Base-by-base conservation (phyloP, 2,888 invertebrate species). In the Trissolcus japonicus region DNA sequence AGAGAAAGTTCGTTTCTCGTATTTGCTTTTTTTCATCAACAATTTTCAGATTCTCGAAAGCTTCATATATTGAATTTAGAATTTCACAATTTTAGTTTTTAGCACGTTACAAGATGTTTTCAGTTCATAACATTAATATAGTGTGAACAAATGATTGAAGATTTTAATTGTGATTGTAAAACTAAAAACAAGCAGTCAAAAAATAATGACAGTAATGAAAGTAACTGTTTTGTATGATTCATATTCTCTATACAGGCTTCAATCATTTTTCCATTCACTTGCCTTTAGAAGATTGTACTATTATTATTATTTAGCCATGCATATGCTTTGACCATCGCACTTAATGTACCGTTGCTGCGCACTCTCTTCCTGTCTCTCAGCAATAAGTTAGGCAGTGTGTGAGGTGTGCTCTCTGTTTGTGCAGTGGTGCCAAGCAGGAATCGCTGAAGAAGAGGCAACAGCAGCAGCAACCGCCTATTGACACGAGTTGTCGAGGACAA, bases 361-460 rank as follows among this genome's bases (percentile, higher is more conserved):
- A 80, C 76, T 72, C 80, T 81, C 82, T 80, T 79, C 82, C 80
- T 81, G 81, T 82, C 82, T 81, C 82, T 82, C 82, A 84, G 84
- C 73, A 84, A 84, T 82, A 84, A 84, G 81, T 75, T 83, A 83
- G 83, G 82, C 80, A 82, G 81, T 81, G 81, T 81, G 79, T 80
- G 82, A 81, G 82, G 80, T 78, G 82, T 81, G 81, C 80, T 80
- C 69, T 83, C 76, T 85, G 80, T 84, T 83, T 77, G 72, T 79
- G 75, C 84, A 88, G 88, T 81, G 89, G 88, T 81, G 88, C 89
- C 84, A 89, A 89, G 84, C 87, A 89, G 81, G 88, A 88, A 77
- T 84, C 86, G 9, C 72, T 88, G 80, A 86, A 85, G 80, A 87
- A 88, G 79, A 82, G 85, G 68, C 85, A 85, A 21, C 40, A 57